A percentile compares a stretch with the other conserved stretches of the same genome.
Conservation (phyloP, 2,113 vertebrate species). For the Trichechus manatus region DNA sequence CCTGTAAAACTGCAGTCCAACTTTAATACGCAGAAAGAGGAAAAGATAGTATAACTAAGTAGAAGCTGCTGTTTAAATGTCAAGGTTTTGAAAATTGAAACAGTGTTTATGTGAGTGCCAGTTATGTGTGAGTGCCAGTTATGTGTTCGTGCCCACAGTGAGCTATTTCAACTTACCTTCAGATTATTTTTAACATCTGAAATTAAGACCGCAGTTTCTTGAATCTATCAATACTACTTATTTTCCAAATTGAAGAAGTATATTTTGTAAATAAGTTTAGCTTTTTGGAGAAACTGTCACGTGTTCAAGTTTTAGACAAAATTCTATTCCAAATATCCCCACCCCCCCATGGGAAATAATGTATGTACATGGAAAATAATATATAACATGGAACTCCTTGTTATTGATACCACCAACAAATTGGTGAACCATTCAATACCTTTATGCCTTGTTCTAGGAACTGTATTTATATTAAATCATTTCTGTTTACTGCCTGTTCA, state of each 20-base stretch:
- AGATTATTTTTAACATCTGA: conserved; percentile 34
- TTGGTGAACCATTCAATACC: not conserved
- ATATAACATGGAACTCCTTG: not conserved
- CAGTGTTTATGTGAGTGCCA: not conserved
- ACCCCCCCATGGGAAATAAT: not conserved
- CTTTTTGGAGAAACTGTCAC: conserved; percentile 13
- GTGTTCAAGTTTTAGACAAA: not conserved
- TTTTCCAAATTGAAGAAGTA: conserved; percentile 26
- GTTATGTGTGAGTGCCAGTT: not conserved
- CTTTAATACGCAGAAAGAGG: conserved; percentile 21
- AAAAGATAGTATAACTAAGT: conserved; percentile 47
- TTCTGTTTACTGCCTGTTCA: not conserved
- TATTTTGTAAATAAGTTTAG: not conserved
- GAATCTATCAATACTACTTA: not conserved
- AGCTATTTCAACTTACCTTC: conserved; percentile 18
- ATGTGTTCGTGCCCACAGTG: not conserved
- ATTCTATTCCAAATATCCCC: not conserved
- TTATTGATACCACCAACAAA: not conserved
- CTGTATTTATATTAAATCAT: not conserved
- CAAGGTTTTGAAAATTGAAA: conserved; percentile 54
- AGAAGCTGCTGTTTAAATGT: conserved; percentile 71
- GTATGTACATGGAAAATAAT: not conserved
- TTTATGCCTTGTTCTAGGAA: not conserved
- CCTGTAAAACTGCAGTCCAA: conserved; percentile 69
- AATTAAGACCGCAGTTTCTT: not conserved